Evolutionary conservation across 1,140 invertebrate genomes (phyloP), one percentile per base, ranked within the genome.

Genomic region (Bombus pyrosoma): DNA sequence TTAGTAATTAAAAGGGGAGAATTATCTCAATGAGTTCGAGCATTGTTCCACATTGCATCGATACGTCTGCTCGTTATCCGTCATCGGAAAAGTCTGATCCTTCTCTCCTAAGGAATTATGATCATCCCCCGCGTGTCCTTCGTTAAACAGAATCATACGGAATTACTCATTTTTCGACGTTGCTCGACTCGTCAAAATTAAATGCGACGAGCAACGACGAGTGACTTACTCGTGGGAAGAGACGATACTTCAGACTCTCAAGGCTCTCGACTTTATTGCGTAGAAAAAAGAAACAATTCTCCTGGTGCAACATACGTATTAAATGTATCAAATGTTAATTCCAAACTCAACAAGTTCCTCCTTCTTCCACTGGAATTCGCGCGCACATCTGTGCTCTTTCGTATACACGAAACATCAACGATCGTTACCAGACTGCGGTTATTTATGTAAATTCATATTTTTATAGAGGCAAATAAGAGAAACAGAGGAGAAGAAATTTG

Each of bases 1-100:
- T 81, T 62, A 41, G 43, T 59, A 73, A 73, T 81, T 81, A 81
- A 73, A 73, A 57, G 47, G n/a, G 80, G 80, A 62, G 32, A 73
- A 73, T 81, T 73, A 71, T 81, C 68, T 72, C 68, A 2, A 34
- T 13, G 25, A 37, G 4, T n/a, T 28, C 28, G 68, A 68, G 64
- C 64, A 69, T 79, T 79, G 64, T 79, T 25, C 13, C n/a, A 8
- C 1, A 18, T 18, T 41, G 18, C 41, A 43, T 18, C 32, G 79
- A 15, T 37, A 32, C n/a, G 32, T 53, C 13, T 22, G 18, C 47
- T 53, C 47, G 47, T 28, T 3, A 32, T 47, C 8, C 69, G 18
- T 13, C 28, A 28, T 28, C 34, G 53, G 74, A n/a, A 59, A 62
- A 76, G 5, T 62, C 22, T 22, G 53, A 32, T 62, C 28, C 25